Evolutionary conservation across 1,140 invertebrate genomes (phyloP).

Genomic region (Sycophaga agraensis): DNA sequence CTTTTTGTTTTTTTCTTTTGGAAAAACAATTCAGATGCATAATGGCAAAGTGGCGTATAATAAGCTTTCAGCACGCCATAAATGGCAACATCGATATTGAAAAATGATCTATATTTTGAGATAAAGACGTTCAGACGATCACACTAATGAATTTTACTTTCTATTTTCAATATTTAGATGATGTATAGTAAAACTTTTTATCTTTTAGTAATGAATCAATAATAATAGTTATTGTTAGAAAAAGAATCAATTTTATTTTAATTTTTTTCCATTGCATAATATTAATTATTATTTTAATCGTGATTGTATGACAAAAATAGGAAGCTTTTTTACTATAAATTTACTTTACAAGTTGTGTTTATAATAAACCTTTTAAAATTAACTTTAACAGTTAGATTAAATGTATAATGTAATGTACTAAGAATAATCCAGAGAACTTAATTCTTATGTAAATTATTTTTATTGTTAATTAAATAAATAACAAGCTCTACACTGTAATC

Average conservation of each 20-base stretch:
- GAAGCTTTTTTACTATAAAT: slow-evolving; percentile 30
- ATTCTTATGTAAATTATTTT: slow-evolving; percentile 56
- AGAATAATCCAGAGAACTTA: slow-evolving; percentile 33
- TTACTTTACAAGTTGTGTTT: slow-evolving; percentile 23
- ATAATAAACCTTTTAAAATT: slow-evolving; percentile 20
- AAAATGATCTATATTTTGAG: slow-evolving; percentile 41
- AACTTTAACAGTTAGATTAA: slow-evolving; percentile 27
- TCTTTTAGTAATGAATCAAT: slow-evolving; percentile 14
- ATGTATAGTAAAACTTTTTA: background rate
- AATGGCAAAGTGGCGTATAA: slow-evolving; percentile 16
- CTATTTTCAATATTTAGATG: slow-evolving; percentile 8
- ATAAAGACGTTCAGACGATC: slow-evolving; percentile 36
- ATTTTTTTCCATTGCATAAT: slow-evolving; percentile 24
- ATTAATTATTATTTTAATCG: slow-evolving; percentile 18
- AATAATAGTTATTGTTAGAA: slow-evolving; percentile 27
- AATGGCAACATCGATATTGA: slow-evolving; percentile 16
- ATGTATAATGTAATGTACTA: slow-evolving; percentile 35
- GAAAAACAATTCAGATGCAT: slow-evolving; percentile 15
- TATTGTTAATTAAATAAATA: slow-evolving; percentile 59
- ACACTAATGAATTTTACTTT: slow-evolving; percentile 25
- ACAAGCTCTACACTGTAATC: slow-evolving; percentile 47
- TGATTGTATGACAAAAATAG: background rate
- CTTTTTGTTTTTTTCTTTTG: slow-evolving; percentile 12
- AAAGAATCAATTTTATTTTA: slow-evolving; percentile 25
- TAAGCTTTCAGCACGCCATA: slow-evolving; percentile 32